These are phyloP conservation scores for Miichthys miiuy DNA, from an alignment of 2,797 vertebrate species.

Conservation along the genomic window DNA sequence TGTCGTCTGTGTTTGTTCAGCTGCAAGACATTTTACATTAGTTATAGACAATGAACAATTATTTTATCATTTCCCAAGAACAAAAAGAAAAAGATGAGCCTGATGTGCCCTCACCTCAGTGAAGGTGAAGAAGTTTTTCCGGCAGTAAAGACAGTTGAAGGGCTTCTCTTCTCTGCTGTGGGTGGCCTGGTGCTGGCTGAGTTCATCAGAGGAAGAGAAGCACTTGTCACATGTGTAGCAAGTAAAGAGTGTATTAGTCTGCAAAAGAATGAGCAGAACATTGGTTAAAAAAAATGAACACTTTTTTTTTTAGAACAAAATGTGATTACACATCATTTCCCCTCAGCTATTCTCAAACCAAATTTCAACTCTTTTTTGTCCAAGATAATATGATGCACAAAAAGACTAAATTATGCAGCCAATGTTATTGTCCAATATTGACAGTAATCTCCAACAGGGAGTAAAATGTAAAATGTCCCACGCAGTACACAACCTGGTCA, in stretches of 20 bases:
- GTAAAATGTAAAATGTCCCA: background rate
- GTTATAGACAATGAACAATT: background rate
- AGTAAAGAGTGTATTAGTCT: slow-evolving; percentile 86
- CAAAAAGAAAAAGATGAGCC: slow-evolving; percentile 1
- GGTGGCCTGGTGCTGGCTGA: slow-evolving; percentile 84
- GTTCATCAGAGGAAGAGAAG: slow-evolving; percentile 85
- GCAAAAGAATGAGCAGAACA: slow-evolving; percentile 21
- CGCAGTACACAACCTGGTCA: background rate
- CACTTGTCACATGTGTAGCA: slow-evolving; percentile 87
- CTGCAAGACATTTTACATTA: slow-evolving; percentile 68
- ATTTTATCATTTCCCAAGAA: background rate
- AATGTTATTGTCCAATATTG: no score
- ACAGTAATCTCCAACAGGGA: no score
- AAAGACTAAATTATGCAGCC: background rate
- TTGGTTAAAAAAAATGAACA: background rate
- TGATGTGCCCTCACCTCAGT: slow-evolving; percentile 77
- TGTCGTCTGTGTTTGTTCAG: slow-evolving; percentile 83
- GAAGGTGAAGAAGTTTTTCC: slow-evolving; percentile 81
- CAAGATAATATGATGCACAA: background rate
- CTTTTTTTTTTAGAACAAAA: background rate
- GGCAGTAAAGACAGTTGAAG: slow-evolving; percentile 82
- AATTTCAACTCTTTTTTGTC: background rate
- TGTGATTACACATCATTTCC: no score
- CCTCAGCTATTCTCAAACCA: background rate
- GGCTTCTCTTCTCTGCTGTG: slow-evolving; percentile 85